Evolutionary conservation across 2,888 invertebrate genomes (phyloP).

Genomic region (Stomorhina lunata): DNA sequence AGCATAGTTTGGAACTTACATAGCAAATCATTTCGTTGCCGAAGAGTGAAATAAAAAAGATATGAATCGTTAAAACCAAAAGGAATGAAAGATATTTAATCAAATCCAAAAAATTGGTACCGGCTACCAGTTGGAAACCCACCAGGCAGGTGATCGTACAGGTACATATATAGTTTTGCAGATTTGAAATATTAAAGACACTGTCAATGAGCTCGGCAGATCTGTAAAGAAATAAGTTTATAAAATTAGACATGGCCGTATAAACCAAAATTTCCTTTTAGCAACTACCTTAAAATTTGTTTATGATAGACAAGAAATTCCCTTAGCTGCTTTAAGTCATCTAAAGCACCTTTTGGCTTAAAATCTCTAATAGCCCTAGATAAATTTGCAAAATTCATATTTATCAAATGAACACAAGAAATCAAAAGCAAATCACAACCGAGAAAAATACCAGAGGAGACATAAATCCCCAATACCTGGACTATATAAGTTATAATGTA

Average conservation of each 20-base stretch:
- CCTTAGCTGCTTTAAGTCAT: slow-evolving; percentile 59
- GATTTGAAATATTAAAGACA: slow-evolving; percentile 63
- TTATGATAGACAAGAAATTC: slow-evolving; percentile 63
- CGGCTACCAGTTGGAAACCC: slow-evolving; percentile 67
- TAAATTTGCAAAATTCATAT: slow-evolving; percentile 69
- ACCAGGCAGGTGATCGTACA: slow-evolving; percentile 66
- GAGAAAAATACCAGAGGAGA: slow-evolving; percentile 56
- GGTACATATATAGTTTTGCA: slow-evolving; percentile 67
- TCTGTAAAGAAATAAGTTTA: slow-evolving; percentile 30
- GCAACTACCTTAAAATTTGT: slow-evolving; percentile 65
- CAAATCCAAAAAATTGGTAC: slow-evolving; percentile 60
- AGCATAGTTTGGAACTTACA: too few species aligned
- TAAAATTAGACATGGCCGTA: not conserved
- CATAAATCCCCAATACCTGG: slow-evolving; percentile 58
- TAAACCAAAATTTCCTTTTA: not conserved
- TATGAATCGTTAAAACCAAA: slow-evolving; percentile 63
- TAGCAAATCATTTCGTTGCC: slow-evolving; percentile 64
- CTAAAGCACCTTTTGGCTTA: slow-evolving; percentile 60
- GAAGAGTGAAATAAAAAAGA: slow-evolving; percentile 68
- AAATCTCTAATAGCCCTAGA: slow-evolving; percentile 58
- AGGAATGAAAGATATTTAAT: slow-evolving; percentile 68
- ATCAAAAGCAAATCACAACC: slow-evolving; percentile 67
- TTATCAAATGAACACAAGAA: slow-evolving; percentile 62
- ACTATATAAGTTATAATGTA: slow-evolving; percentile 58
- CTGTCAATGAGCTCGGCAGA: slow-evolving; percentile 60